These are phyloP conservation scores for Ceratothoa steindachneri DNA, from an alignment of 2,888 invertebrate species.

Conservation along the genomic window DNA sequence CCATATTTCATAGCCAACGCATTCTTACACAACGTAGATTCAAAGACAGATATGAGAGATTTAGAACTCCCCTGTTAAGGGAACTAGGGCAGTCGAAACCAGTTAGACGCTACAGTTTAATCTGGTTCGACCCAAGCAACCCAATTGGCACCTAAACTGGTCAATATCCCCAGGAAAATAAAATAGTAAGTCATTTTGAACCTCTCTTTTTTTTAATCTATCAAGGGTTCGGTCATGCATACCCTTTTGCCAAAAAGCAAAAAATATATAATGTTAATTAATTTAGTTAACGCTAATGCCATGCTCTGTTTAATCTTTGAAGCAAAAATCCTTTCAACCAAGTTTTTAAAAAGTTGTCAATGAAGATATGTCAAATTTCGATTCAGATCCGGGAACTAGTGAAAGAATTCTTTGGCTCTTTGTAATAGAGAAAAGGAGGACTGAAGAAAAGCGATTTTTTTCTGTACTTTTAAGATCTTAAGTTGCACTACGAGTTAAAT, in stretches of 20 bases:
- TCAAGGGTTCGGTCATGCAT: not conserved
- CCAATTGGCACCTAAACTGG: no score
- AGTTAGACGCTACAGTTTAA: not conserved
- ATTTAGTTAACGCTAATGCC: not conserved
- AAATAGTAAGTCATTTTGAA: not conserved
- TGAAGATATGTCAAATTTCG: not conserved
- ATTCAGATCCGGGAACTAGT: not conserved
- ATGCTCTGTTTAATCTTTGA: not conserved
- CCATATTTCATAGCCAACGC: no score
- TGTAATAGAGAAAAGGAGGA: not conserved
- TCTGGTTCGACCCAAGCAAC: not conserved
- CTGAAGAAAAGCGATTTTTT: not conserved
- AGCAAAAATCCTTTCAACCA: constrained; percentile 6
- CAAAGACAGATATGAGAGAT: no score
- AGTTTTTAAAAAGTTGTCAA: not conserved
- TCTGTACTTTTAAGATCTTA: not conserved
- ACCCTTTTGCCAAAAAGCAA: not conserved
- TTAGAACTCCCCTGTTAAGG: not conserved
- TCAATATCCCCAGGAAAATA: no score
- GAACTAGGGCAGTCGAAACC: not conserved
- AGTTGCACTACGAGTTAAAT: not conserved
- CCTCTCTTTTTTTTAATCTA: not conserved
- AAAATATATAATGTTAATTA: not conserved
- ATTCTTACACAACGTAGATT: no score
- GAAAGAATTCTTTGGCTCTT: constrained; percentile 7